A percentile compares a stretch with the other conserved stretches of the same genome.
Evolutionary conservation across 2,113 vertebrate genomes (phyloP).

Genomic region (Sula dactylatra): DNA sequence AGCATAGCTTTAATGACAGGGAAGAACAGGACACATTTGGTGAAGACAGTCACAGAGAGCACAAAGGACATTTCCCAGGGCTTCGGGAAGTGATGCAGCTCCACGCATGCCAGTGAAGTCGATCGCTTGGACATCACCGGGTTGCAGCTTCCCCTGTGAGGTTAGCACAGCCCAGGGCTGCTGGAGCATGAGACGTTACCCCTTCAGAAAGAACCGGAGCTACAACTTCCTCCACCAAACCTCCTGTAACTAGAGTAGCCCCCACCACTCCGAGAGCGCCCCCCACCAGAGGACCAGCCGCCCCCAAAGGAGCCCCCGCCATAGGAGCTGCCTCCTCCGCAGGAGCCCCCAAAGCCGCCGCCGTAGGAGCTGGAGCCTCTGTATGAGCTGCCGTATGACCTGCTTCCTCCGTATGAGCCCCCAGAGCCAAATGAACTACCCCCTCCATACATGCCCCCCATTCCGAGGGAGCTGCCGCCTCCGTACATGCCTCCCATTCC

Average conservation of each 20-base stretch:
- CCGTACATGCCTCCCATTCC: neutral
- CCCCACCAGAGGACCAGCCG: neutral
- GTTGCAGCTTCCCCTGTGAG: neutral
- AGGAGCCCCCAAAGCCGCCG: neutral
- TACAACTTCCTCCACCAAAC: neutral
- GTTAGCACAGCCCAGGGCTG: neutral
- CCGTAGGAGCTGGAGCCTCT: neutral
- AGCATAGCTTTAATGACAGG: neutral
- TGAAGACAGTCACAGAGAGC: neutral
- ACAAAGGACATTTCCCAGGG: fast-evolving
- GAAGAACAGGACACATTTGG: neutral
- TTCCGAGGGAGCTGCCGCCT: neutral
- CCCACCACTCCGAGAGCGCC: neutral
- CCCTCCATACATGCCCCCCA: neutral
- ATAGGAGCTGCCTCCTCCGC: neutral
- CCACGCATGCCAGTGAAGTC: neutral
- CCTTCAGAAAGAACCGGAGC: neutral
- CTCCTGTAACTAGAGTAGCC: neutral
- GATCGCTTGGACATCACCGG: fast-evolving
- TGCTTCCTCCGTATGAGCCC: neutral
- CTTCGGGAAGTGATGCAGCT: neutral
- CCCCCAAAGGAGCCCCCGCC: neutral
- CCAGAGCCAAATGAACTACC: neutral
- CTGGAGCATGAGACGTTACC: fast-evolving
- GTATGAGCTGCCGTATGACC: neutral